These are phyloP conservation scores for Furcula furcula DNA, from an alignment of 2,888 invertebrate species.

Conservation along the genomic window DNA sequence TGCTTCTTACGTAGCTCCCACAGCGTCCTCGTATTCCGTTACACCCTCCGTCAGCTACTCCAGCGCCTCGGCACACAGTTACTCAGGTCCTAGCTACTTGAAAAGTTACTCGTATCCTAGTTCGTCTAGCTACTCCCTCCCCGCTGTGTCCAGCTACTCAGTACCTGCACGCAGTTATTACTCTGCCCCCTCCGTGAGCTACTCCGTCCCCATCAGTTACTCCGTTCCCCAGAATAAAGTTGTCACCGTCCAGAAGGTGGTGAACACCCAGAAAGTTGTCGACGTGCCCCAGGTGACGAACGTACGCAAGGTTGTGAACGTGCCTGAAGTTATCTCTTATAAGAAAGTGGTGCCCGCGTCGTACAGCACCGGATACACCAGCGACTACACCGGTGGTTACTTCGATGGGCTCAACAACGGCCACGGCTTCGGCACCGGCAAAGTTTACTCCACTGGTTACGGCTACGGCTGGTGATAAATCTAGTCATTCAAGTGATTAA, in stretches of 20 bases:
- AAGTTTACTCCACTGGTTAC: too few species aligned
- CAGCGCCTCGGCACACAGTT: background rate
- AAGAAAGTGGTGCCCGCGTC: slow-evolving; percentile 51
- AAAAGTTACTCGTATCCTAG: background rate
- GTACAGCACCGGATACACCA: slow-evolving; percentile 20
- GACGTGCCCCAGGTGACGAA: slow-evolving; percentile 43
- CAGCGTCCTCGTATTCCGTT: background rate
- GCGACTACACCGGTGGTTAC: slow-evolving; percentile 19
- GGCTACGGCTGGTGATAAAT: too few species aligned
- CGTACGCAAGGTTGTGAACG: slow-evolving; percentile 48
- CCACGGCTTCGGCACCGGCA: background rate
- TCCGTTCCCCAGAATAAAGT: slow-evolving; percentile 23
- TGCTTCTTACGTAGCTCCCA: too few species aligned
- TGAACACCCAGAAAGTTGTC: slow-evolving; percentile 41
- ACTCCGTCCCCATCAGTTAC: slow-evolving; percentile 2
- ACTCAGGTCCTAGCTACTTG: background rate
- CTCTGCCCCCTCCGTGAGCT: slow-evolving; percentile 3
- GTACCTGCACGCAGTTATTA: too few species aligned
- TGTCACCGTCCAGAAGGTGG: slow-evolving; percentile 45
- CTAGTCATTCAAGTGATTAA: too few species aligned
- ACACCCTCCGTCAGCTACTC: slow-evolving; percentile 7
- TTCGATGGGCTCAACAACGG: slow-evolving; percentile 4
- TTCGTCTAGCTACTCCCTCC: background rate
- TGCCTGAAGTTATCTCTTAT: slow-evolving; percentile 54
- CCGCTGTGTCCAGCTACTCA: slow-evolving; percentile 10